phyloP scores from a whole-genome alignment of 2,113 vertebrate genomes.

The Hippoglossus stenolepis region DNA sequence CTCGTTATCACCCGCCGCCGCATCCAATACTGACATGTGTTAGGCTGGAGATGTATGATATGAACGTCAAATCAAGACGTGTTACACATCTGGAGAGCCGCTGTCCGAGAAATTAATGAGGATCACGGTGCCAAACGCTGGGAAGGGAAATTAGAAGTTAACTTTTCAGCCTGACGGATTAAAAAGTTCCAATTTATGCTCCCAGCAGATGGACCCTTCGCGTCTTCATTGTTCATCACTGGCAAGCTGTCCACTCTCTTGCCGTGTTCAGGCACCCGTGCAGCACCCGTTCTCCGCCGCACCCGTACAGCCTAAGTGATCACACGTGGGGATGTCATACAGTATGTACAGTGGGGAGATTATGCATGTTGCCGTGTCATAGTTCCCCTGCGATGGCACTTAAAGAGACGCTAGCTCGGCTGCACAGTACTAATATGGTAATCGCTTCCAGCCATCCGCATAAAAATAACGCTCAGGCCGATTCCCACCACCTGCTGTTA shows the following conservation, averaged over 20 bases:
- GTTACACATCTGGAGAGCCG: constrained; percentile 2
- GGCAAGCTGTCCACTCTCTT: constrained; percentile 32
- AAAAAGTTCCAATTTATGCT: constrained; percentile 44
- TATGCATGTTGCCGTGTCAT: constrained; percentile 34
- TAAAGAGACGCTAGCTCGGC: constrained; percentile 9
- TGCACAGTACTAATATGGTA: constrained; percentile 18
- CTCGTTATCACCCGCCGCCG: background rate
- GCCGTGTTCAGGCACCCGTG: background rate
- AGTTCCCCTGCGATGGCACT: constrained; percentile 15
- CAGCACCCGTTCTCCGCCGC: background rate
- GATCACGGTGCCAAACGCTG: constrained; percentile 14
- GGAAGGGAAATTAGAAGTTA: constrained; percentile 16
- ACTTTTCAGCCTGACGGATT: constrained; percentile 30
- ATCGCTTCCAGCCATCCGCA: constrained; percentile 33
- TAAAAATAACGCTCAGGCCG: constrained; percentile 14
- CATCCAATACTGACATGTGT: background rate
- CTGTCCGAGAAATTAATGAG: constrained; percentile 30
- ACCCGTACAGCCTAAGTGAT: constrained; percentile 3
- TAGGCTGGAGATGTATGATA: background rate
- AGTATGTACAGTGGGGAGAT: constrained; percentile 23
- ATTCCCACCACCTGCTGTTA: constrained; percentile 40
- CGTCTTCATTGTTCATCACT: constrained; percentile 43
- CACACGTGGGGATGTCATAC: constrained; percentile 7
- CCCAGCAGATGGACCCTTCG: constrained; percentile 55
- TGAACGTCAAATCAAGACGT: background rate